Base-by-base conservation (phyloP, 2,888 invertebrate species). In the Desoria tigrina region DNA sequence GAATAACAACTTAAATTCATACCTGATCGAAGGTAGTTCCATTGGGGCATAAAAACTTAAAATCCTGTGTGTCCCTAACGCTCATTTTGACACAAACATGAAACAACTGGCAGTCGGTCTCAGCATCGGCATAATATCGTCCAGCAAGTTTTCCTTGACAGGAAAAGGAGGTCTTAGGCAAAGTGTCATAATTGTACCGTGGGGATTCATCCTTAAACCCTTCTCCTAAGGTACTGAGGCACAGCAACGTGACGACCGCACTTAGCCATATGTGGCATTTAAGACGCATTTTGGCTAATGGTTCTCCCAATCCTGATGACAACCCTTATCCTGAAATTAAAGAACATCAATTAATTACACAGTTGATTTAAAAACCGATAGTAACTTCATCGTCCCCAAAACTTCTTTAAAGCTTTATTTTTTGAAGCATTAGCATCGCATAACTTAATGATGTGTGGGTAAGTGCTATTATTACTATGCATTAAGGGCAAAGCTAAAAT, bases 1-100 rank as follows among this genome's bases (percentile, higher is more conserved):
- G n/a, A n/a, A n/a, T n/a, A n/a, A n/a, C n/a, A n/a, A n/a, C n/a
- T n/a, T n/a, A n/a, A n/a, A n/a, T n/a, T n/a, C 68, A 66, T 62
- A 74, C 76, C 58, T 74, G 71, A 61, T 76, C 76, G 68, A 76
- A 76, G 45, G 73, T 74, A 9, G 76, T 76, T 62, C 76, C 76
- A 50, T 76, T 76, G 2, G 76, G 74, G 61, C 76, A 76, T 9
- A 76, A 62, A 49, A 76, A 76, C 50, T 67, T 66, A 64, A 73
- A 76, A 49, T 74, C 73, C 49, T 72, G 68, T 9, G 68, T 63
- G 42, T 75, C 74, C 55, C 69, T 49, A 39, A 61, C 66, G 53
- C 65, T 73, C 72, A 71, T 74, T 50, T 66, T 68, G 14, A 73
- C 71, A 58, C 75, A 75, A 16, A 75, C 73, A 42, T 75, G 75